A percentile compares a stretch with the other conserved stretches of the same genome.
Evolutionary conservation across 2,113 vertebrate genomes (phyloP).

Genomic region (Perccottus glenii): DNA sequence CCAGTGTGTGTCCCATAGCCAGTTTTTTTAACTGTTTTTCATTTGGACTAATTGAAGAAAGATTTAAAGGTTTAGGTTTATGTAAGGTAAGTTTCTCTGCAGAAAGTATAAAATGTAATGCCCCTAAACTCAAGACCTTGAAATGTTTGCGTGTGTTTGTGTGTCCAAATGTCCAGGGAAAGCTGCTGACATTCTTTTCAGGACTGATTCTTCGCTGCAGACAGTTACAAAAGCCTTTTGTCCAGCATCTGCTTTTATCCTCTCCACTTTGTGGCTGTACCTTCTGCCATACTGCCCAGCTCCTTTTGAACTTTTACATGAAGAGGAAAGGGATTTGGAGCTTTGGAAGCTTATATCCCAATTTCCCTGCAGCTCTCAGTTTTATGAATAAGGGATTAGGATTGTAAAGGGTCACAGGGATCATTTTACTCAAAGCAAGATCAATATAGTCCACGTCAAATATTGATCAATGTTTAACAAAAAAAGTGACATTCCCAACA

Average conservation of each 20-base stretch:
- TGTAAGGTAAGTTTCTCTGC: too few species aligned
- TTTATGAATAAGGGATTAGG: constrained; percentile 6
- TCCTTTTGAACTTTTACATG: constrained; percentile 3
- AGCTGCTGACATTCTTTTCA: constrained; percentile 8
- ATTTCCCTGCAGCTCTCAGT: not conserved
- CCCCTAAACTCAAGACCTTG: not conserved
- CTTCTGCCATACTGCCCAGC: constrained; percentile 3
- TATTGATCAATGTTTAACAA: constrained; percentile 1
- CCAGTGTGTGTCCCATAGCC: too few species aligned
- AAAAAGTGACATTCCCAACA: not conserved
- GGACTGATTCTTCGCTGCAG: not conserved
- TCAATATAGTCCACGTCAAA: constrained; percentile 7
- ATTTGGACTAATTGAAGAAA: too few species aligned
- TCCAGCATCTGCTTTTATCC: not conserved
- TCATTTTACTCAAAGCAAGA: constrained; percentile 6
- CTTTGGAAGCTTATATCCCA: not conserved
- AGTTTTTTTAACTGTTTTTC: too few species aligned
- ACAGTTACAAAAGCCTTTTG: constrained; percentile 11
- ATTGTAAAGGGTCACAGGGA: constrained; percentile 4
- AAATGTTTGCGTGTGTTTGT: not conserved
- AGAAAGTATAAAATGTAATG: not conserved
- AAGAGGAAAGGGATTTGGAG: constrained; percentile 5
- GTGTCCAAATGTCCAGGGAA: not conserved
- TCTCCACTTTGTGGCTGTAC: not conserved
- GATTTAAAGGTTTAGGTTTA: too few species aligned